Conservation (phyloP, 2,797 vertebrate genomes). For the Discoglossus pictus region DNA sequence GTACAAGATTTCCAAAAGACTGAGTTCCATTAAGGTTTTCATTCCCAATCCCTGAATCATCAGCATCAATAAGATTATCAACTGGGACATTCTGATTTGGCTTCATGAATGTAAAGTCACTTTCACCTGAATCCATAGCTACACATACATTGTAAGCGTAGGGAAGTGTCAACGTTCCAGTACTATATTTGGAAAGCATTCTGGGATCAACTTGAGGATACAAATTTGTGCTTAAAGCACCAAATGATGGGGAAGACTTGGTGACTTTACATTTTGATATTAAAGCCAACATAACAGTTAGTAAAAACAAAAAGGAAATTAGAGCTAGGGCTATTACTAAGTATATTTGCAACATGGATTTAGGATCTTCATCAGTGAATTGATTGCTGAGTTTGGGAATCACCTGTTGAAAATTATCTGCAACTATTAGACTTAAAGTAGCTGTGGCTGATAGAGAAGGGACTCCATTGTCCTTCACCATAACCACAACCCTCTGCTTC, state of each 20-base stretch:
- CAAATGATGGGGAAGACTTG: conserved; percentile 3
- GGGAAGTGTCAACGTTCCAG: conserved; percentile 48
- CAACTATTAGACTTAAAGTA: conserved; percentile 23
- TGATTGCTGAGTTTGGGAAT: conserved; percentile 14
- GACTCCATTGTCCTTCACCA: conserved; percentile 36
- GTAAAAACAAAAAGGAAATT: conserved; percentile 27
- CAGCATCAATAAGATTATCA: conserved; percentile 56
- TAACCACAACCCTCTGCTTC: conserved; percentile 56
- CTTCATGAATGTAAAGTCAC: conserved; percentile 59
- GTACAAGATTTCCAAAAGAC: not conserved
- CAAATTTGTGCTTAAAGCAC: conserved; percentile 29
- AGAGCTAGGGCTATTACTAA: conserved; percentile 23
- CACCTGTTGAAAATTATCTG: conserved; percentile 26
- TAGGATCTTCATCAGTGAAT: conserved; percentile 2
- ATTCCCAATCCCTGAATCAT: conserved; percentile 47
- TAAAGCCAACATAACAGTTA: conserved; percentile 15
- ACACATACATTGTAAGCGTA: conserved; percentile 64
- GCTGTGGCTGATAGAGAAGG: conserved; percentile 21
- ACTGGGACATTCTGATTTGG: conserved; percentile 45
- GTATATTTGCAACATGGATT: conserved; percentile 14
- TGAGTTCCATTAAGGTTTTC: not conserved
- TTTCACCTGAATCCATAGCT: conserved; percentile 61
- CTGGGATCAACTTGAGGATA: conserved; percentile 37
- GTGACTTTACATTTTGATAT: conserved; percentile 23
- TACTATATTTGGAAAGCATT: conserved; percentile 32